Evolutionary conservation across 2,888 invertebrate species (phyloP), one percentile per base, ranked within the genome.

Genomic region (Tineola bisselliella): DNA sequence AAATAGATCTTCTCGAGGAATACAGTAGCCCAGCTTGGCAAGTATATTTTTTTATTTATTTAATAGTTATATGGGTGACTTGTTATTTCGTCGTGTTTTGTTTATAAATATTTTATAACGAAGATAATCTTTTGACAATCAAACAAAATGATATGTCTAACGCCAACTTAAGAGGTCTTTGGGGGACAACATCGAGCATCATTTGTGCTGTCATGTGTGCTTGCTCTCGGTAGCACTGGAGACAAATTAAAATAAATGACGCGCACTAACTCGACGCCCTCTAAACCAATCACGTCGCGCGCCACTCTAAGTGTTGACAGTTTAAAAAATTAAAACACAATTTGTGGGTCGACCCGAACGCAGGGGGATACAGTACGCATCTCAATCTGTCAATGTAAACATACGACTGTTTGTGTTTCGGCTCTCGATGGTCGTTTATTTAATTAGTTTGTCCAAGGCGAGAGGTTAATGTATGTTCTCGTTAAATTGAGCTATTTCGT

Each of bases 401-500:
- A 43, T 19, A 43, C 56, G 61, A 15, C 57, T 44, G 57, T 61
- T 61, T 56, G 44, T 61, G 57, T 61, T 61, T 57, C 44, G 43
- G 44, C 57, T 61, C 61, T 56, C 57, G 61, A 44, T 64, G 65
- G 62, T 64, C 59, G 62, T 44, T 59, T 65, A 62, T 57, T 63
- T 65, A 65, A 67, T 67, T 67, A 67, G 66, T 67, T 67, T 64
- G 66, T 66, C 56, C 63, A 63, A 62, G 56, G 62, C 60, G 59
- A 61, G 56, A 61, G 62, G 57, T 62, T 63, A 60, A 59, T 52
- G 63, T 64, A 62, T 63, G 65, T 59, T 62, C 33, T 48, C 60
- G 48, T 60, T 48, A 44, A 48, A 60, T 48, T 31, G 44, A 44
- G 30, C 48, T 59, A 10, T 44, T 59, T 44, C 8, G 4, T 48